phyloP scores from a whole-genome alignment of 2,888 invertebrate genomes.

The Siphlonurus alternatus region DNA sequence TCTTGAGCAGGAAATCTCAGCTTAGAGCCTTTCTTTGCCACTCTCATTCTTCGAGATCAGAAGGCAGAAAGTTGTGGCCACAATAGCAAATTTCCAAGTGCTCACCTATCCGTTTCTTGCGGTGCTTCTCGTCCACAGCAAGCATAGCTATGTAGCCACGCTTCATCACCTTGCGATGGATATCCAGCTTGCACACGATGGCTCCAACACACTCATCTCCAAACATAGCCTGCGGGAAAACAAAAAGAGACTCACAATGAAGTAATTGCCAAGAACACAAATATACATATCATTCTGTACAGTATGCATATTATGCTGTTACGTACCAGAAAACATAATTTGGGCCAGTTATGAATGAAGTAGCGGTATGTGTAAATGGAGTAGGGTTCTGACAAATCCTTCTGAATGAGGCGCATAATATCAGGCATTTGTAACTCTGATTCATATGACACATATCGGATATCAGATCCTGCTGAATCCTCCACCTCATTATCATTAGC shows the following conservation, averaged over 20 bases:
- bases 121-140: slow-evolving; percentile 89
- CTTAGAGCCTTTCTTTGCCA: too few species aligned
- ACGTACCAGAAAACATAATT: slow-evolving; percentile 86
- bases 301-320: too few species aligned
- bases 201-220: slow-evolving; percentile 84
- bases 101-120: slow-evolving; percentile 79
- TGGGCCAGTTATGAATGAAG: slow-evolving; percentile 99
- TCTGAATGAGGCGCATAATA: slow-evolving; percentile 97
- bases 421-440: slow-evolving; percentile 96
- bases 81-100: too few species aligned
- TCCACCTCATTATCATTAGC: slow-evolving; percentile 9
- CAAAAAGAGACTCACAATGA: slow-evolving; percentile 16
- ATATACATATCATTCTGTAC: background rate
- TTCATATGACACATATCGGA: slow-evolving; percentile 61
- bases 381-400: slow-evolving; percentile 98
- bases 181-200: slow-evolving; percentile 95
- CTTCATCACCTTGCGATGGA: slow-evolving; percentile 73
- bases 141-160: slow-evolving; percentile 99
- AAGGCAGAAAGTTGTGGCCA: too few species aligned
- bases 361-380: slow-evolving; percentile 99
- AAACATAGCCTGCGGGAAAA: slow-evolving; percentile 75
- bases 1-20: too few species aligned
- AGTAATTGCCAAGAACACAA: background rate
- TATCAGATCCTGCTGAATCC: slow-evolving; percentile 14
- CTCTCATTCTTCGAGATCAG: too few species aligned